These are phyloP conservation scores for Tachypleus tridentatus DNA, from an alignment of 1,140 invertebrate species.

Conservation along the genomic window DNA sequence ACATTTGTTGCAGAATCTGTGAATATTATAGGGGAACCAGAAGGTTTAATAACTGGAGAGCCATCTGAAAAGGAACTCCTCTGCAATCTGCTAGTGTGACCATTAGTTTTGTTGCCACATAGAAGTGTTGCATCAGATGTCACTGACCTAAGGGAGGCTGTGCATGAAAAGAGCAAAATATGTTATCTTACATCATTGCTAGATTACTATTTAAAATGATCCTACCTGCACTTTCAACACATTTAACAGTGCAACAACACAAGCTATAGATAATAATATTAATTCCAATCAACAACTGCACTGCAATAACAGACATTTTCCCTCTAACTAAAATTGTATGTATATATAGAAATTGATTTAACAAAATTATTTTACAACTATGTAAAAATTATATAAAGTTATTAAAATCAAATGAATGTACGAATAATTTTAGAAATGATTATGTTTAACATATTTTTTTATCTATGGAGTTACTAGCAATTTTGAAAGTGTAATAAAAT, in stretches of 20 bases:
- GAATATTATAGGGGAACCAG: background rate
- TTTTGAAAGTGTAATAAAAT: too few relatives aligned
- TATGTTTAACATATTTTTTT: too few relatives aligned
- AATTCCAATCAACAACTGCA: too few relatives aligned
- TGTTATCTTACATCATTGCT: background rate
- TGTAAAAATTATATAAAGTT: too few relatives aligned
- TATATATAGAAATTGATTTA: too few relatives aligned
- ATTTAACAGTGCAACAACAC: background rate
- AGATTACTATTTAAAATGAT: background rate
- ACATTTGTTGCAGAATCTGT: slow-evolving; percentile 1
- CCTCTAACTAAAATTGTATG: too few relatives aligned
- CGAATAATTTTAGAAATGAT: too few relatives aligned
- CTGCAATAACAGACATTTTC: too few relatives aligned
- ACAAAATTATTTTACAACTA: too few relatives aligned
- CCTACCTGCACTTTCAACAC: background rate
- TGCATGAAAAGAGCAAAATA: background rate
- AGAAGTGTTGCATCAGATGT: background rate
- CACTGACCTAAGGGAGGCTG: background rate
- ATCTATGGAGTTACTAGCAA: too few relatives aligned
- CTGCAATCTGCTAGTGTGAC: background rate
- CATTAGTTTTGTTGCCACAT: background rate
- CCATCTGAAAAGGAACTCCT: slow-evolving; percentile 16
- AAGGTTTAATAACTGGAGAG: background rate
- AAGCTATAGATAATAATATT: background rate
- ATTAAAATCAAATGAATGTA: too few relatives aligned